These are phyloP conservation scores for Parasteatoda lunata DNA, from an alignment of 2,888 invertebrate genomes.

Conservation along the genomic window DNA sequence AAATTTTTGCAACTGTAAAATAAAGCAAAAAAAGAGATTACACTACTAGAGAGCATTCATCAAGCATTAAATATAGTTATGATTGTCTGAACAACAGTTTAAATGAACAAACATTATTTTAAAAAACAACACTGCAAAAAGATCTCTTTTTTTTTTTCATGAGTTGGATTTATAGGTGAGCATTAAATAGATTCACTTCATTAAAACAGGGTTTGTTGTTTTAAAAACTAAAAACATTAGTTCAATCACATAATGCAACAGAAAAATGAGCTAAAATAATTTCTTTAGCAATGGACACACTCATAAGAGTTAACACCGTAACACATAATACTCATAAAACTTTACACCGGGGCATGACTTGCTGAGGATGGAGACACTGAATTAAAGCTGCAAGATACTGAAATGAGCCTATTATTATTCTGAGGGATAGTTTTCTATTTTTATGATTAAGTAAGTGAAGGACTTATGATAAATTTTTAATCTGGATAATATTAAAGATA, in stretches of 20 bases:
- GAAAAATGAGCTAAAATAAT: slow-evolving; percentile 44
- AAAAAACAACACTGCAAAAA: slow-evolving; percentile 26
- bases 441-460: no score
- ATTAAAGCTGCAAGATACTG: slow-evolving; percentile 28
- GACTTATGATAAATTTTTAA: no score
- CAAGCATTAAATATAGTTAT: slow-evolving; percentile 59
- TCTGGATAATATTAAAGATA: no score
- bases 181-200: neutral
- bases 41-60: slow-evolving; percentile 26
- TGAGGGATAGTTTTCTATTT: no score
- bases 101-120: slow-evolving; percentile 36
- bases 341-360: slow-evolving; percentile 62
- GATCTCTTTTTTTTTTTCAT: neutral
- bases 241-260: slow-evolving; percentile 44
- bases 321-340: slow-evolving; percentile 58
- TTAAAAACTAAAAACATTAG: no score
- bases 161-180: neutral
- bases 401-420: neutral
- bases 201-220: no score
- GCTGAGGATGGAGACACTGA: slow-evolving; percentile 52
- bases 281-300: slow-evolving; percentile 11
- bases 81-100: slow-evolving; percentile 55
- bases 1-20: slow-evolving; percentile 31
- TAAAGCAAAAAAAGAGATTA: slow-evolving; percentile 38
- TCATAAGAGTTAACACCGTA: slow-evolving; percentile 32